Percentiles rank a stretch among this genome's conserved stretches.
phyloP scores from a whole-genome alignment of 2,113 vertebrate genomes.

The Poecilia latipinna region DNA sequence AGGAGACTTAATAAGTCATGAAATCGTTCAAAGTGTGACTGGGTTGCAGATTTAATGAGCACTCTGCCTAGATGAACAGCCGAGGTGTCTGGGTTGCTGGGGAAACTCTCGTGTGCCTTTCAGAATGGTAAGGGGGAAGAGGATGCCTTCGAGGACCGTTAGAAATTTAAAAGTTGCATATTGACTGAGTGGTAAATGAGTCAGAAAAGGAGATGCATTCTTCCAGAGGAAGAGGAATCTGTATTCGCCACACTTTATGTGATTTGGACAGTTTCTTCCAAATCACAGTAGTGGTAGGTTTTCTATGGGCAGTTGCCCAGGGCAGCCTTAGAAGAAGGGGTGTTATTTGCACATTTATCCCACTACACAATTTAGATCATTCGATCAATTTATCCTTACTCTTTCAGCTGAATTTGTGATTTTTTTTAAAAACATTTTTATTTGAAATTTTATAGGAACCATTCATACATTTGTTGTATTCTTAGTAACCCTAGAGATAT shows the following conservation, averaged over 20 bases:
- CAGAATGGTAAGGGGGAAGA: not conserved
- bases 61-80: slow-evolving; percentile 3
- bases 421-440: too few species aligned
- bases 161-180: not conserved
- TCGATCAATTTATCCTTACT: not conserved
- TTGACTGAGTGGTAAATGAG: not conserved
- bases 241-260: not conserved
- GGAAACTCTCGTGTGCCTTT: not conserved
- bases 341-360: too few species aligned
- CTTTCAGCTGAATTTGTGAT: not conserved
- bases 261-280: not conserved
- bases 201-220: not conserved
- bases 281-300: too few species aligned
- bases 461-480: too few species aligned
- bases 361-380: not conserved
- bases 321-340: too few species aligned
- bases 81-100: slow-evolving; percentile 2
- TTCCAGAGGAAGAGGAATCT: not conserved
- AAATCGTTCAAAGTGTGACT: slow-evolving; percentile 45
- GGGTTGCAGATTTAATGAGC: slow-evolving; percentile 31
- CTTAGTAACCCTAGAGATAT: too few species aligned
- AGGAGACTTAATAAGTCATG: slow-evolving; percentile 59
- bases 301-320: too few species aligned
- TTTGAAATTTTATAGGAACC: too few species aligned
- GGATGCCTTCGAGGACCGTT: not conserved